Evolutionary conservation across 2,888 invertebrate species (phyloP), one percentile per base, ranked within the genome.

Genomic region (Yponomeuta evonymella): DNA sequence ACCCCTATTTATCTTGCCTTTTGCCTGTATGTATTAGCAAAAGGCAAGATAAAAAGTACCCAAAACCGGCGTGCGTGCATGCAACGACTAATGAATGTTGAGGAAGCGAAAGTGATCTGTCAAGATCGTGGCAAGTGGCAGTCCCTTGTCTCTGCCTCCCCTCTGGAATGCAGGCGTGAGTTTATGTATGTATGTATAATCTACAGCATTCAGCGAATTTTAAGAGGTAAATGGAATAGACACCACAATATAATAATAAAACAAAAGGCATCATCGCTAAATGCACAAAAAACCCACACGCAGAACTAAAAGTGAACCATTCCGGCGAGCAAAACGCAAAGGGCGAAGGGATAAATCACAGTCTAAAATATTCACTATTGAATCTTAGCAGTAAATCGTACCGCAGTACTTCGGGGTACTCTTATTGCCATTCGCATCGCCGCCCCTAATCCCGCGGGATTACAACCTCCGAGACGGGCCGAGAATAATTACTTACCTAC

Each of bases 361-460:
- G 83, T 84, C 86, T 91, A 88, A 90, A 90, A 89, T 90, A 90
- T 91, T 92, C 91, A 90, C 84, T 89, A 90, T 91, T 89, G 89
- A 90, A 90, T 89, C 86, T 88, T 86, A 85, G 89, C 88, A 84
- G 89, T 90, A 92, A 92, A 90, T 91, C 89, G 90, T 86, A 89
- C 88, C 90, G 84, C 89, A 88, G 88, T 83, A 87, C 85, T 88
- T 86, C 85, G 75, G 84, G 83, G 83, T 86, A 84, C 85, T 87
- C 82, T 87, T 89, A 90, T 90, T 91, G 90, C 89, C 88, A 90
- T 90, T 89, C 90, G 87, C 88, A 86, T 86, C 88, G 89, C 88
- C 90, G 90, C 86, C 87, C 84, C 87, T 90, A 92, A 92, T 92
- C 90, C 90, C 82, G 73, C 77, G 73, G 90, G 92, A 91, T 92